Conservation (phyloP, 2,797 vertebrate species). For the Pantherophis alleghaniensis region DNA sequence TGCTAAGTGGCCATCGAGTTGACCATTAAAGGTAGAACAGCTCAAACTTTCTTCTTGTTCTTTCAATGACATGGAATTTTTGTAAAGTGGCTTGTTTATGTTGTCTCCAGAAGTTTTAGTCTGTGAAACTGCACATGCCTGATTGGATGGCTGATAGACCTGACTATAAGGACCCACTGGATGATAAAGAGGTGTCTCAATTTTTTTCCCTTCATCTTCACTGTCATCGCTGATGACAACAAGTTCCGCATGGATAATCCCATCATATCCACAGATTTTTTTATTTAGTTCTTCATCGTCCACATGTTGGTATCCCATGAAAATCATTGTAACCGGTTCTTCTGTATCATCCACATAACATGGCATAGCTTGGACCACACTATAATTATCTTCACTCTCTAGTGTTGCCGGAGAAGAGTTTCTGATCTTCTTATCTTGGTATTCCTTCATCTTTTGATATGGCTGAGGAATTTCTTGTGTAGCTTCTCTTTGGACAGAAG, state of each 20-base stretch:
- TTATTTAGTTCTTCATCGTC: constrained; percentile 71
- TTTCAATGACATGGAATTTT: constrained; percentile 72
- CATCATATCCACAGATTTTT: constrained; percentile 73
- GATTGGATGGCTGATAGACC: constrained; percentile 76
- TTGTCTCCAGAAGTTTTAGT: constrained; percentile 44
- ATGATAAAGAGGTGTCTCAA: constrained; percentile 75
- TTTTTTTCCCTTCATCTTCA: constrained; percentile 58
- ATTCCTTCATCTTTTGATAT: constrained; percentile 51
- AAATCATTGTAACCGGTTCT: constrained; percentile 89
- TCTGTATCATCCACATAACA: constrained; percentile 69
- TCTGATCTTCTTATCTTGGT: constrained; percentile 41
- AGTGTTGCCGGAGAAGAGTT: constrained; percentile 56
- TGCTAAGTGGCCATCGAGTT: constrained; percentile 48
- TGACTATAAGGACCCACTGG: constrained; percentile 80
- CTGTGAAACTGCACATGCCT: constrained; percentile 51
- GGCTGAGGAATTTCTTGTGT: constrained; percentile 38
- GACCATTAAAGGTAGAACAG: constrained; percentile 55
- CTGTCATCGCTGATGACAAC: constrained; percentile 81
- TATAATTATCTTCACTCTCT: constrained; percentile 72
- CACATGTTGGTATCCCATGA: constrained; percentile 90
- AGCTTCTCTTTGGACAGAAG: constrained; percentile 45
- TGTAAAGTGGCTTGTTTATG: constrained; percentile 61
- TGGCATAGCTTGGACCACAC: constrained; percentile 70
- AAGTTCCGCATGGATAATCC: constrained; percentile 85
- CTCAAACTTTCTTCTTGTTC: constrained; percentile 78